Base-by-base conservation (phyloP, 2,113 vertebrate genomes). In the Microcebus jonahi region DNA sequence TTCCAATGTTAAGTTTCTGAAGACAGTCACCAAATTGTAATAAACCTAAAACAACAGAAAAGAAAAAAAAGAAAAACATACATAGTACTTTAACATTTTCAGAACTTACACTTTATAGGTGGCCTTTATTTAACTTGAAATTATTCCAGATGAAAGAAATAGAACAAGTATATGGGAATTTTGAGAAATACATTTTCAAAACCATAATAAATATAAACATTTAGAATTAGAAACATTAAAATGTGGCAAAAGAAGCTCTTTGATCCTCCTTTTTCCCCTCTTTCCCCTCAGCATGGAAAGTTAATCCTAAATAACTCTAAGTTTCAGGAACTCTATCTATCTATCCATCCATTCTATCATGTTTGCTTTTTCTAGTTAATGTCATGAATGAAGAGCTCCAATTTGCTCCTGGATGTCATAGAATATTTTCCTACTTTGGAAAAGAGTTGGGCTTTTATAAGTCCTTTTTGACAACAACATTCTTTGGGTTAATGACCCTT, bases 401-500 rank as follows among this genome's bases (percentile, higher is more conserved):
- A 7, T n/a, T 59, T 59, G 88, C 5, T 75, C 27, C 5, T 55
- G 27, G 13, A 48, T 76, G 20, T 68, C n/a, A 48, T 48, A 42
- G 27, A 39, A 70, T 63, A 8, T 81, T 88, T 81, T 90, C 11
- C 3, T 39, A 31, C 36, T 73, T 91, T 80, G n/a, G 55, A 73
- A 90, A 76, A 13, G 2, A 87, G 6, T 29, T 77, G 27, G 8
- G 39, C 6, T 34, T 77, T 42, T 39, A 0, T 53, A 36, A 25
- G 39, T 93, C 23, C 27, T 20, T 55, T 75, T 34, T 75, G 76
- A 70, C 17, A 55, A 71, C 80, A 85, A 50, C 17, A 71, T 92
- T 86, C 36, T 87, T 92, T 65, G 67, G 36, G 36, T 71, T 92
- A 95, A 95, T 79, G 48, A 57, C 29, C 14, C 42, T 80, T 81